Evolutionary conservation across 2,888 invertebrate species (phyloP), one percentile per base, ranked within the genome.

Genomic region (Cryptus viduatorius): DNA sequence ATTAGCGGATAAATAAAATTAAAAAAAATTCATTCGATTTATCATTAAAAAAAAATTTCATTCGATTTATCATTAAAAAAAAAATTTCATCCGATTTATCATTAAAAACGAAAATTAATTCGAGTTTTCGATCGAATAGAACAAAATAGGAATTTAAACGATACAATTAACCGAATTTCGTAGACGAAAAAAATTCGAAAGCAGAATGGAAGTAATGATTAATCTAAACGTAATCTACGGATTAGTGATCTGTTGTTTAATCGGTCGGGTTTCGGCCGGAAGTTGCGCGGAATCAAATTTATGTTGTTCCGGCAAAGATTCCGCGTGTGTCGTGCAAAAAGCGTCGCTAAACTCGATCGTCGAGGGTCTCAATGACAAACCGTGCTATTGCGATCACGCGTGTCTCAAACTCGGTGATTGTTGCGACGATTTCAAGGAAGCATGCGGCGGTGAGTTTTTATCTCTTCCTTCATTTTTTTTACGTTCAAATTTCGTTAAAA

Each of bases 341-440:
- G 96, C 97, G 0, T 96, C 97, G 67, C 94, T 96, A 84, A 97
- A 97, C 91, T 96, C 97, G 59, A 97, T 97, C 88, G 96, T 97
- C 88, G 97, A 97, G 92, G 97, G 97, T 91, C 94, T 97, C 88
- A 96, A 96, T 88, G 97, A 97, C 92, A 97, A 97, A 91, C 97
- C 97, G 5, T 98, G 98, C 93, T 98, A 97, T 94, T 98, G 98
- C 94, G 98, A 98, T 94, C 97, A 97, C 91, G 97, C 97, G 82
- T 98, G 98, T 92, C 94, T 97, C 89, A 97, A 97, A 90, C 95
- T 98, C 53, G 97, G 97, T 53, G 98, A 98, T 92, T 98, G 98
- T 94, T 98, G 98, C 94, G 95, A 95, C 65, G 98, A 98, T 93
- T 98, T 98, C 94, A 96, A 97, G 92, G 96, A 96, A 88, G 96